Evolutionary conservation across 2,797 vertebrate species (phyloP), one percentile per base, ranked within the genome.

Genomic region (Tadarida brasiliensis): DNA sequence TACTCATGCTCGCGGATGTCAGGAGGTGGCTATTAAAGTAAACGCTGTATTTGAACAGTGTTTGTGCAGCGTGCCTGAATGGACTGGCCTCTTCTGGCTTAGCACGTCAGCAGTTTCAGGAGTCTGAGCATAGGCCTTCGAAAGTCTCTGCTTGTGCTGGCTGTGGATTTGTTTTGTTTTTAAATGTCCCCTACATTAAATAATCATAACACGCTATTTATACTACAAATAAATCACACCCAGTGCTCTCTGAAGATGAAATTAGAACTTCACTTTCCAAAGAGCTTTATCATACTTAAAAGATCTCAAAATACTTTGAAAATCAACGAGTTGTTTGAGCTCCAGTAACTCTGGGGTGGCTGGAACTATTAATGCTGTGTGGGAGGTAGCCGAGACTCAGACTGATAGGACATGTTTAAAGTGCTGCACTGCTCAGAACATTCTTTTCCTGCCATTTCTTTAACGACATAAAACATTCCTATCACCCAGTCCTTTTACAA

Each of bases 161-260:
- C 15, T 49, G 28, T 33, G 24, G 47, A 35, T 77, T 67, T 87
- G 12, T 63, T 67, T n/a, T 44, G 39, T 91, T 51, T 17, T 51
- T 10, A 57, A 44, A n/a, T 28, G 65, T 44, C 2, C 5, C 12
- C 7, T 57, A 11, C 30, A 39, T 39, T 81, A 94, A 88, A 26
- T 86, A 95, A 71, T 85, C 17, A 61, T 22, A 89, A 11, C 11
- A 19, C 33, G 30, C 35, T 94, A 7, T 87, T 92, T 68, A 67
- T 0, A 44, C 8, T 61, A 12, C 47, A 86, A 68, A 70, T 92
- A 86, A 57, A 77, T 94, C 76, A 89, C 35, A 68, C 63, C 87
- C 91, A 87, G 76, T 44, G 78, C 49, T 89, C 44, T 76, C 20
- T 77, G 44, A 87, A 93, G 35, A 44, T 91, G 70, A 88, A 88